Evolutionary conservation across 1,140 invertebrate genomes (phyloP), one percentile per base, ranked within the genome.

Genomic region (Paraescarpia echinospica): DNA sequence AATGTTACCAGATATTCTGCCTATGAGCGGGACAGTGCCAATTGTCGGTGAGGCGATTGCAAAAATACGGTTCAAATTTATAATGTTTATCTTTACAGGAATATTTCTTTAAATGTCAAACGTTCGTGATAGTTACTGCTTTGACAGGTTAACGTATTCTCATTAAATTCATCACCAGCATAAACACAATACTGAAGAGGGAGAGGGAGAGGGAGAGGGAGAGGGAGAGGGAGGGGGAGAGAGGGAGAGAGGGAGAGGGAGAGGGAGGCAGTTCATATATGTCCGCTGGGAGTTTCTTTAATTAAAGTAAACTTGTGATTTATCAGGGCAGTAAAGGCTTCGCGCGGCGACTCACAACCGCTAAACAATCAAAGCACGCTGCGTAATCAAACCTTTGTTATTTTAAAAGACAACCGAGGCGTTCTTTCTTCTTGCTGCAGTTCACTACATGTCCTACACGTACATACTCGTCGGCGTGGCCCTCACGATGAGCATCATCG

Each of bases 31-130:
- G 2, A 41, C n/a, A 27, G 90, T 90, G 2, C 90, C 90, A 31
- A 90, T 35, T 90, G n/a, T 90, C 18, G 90, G 90, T 90, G 27
- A 90, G 59, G 59, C 59, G 59, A 90, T 90, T 35, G n/a, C 18
- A 90, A 34, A 90, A 90, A 8, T 33, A 90, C 12, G 33, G 8
- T 27, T 12, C 34, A n/a, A 90, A 90, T 27, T 33, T 27, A 33
- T 90, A 90, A 33, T 33, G 89, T 90, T 33, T 90, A 90, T 33
- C 34, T 33, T 90, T 90, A 33, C 9, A n/a, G 14, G 34, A 51
- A 51, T 51, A 51, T 51, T 8, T 51, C 0, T 51, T 51, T 0
- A 51, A 51, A 51, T 51, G 48, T 18, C 18, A 51, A 51, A 51
- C 18, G 18, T 18, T 51, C 18, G 18, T 14, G 41, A 5, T 5